Percentiles rank a stretch among this genome's conserved stretches.
Conservation (phyloP, 2,797 vertebrate species). For the Intellagama lesueurii region DNA sequence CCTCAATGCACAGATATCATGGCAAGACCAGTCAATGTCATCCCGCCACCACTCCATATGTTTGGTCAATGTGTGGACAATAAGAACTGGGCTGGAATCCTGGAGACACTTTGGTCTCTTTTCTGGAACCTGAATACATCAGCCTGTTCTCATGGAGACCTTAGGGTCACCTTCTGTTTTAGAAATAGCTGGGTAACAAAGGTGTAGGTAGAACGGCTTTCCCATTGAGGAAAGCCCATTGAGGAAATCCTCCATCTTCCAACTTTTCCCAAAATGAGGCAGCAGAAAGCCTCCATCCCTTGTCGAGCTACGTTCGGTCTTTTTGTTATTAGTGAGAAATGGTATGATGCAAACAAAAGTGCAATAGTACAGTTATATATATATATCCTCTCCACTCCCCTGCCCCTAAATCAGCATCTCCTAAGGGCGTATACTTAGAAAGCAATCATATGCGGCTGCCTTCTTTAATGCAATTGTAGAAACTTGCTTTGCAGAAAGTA, state of each 20-base stretch:
- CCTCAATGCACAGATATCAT: neutral
- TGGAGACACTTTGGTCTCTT: too few relatives aligned
- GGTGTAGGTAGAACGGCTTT: neutral
- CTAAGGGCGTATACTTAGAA: neutral
- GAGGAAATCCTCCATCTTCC: neutral
- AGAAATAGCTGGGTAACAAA: neutral
- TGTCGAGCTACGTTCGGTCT: neutral
- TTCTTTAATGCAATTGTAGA: neutral
- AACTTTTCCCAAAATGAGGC: neutral
- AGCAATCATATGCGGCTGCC: neutral
- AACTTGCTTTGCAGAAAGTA: neutral
- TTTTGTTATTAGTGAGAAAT: slow-evolving; percentile 5
- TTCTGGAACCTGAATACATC: neutral
- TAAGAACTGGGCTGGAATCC: too few relatives aligned
- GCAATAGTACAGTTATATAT: neutral
- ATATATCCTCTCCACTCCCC: neutral
- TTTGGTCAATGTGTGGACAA: neutral
- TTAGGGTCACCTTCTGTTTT: neutral
- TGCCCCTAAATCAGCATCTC: neutral
- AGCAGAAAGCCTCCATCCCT: too few relatives aligned
- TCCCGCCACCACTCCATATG: neutral
- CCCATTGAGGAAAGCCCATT: neutral
- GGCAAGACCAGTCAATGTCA: neutral
- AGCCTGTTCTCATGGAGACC: neutral
- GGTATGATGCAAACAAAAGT: neutral